Evolutionary conservation across 2,113 vertebrate genomes (phyloP), one percentile per base, ranked within the genome.

Genomic region (Sylvietta virens): DNA sequence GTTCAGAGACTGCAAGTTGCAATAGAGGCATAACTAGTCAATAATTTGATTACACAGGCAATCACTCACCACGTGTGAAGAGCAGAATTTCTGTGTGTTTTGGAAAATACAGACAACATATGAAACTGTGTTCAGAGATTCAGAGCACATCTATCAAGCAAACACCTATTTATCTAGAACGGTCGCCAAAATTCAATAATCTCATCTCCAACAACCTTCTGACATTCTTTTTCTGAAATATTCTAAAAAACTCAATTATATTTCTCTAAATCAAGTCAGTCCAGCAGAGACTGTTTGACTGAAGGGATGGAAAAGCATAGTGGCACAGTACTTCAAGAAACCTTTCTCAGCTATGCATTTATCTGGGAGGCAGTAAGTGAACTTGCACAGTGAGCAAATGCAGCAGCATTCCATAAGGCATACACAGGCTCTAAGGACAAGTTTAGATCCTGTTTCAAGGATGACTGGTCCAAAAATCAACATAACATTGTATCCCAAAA

Each of bases 31-130:
- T 42, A 88, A 40, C 13, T 27, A 31, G 28, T 23, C 22, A 65
- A 57, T 17, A 73, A 4, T 13, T 23, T 54, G 26, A 53, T 58
- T 58, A 28, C 37, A 39, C 18, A 44, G 45, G 57, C 11, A 76
- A 82, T 6, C n/a, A 40, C n/a, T 69, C 54, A 39, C 44, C 44
- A 20, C 17, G 11, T 39, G 57, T 0, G 0, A 86, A 56, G 17
- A 65, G 9, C 2, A 67, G 24, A 88, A 80, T 6, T 40, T 62
- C 3, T 22, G 28, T 16, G 33, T 70, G 30, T 58, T 92, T 88
- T 64, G 18, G 44, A 60, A 90, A 86, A 80, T 13, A 89, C 31
- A 60, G 21, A 47, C 1, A 3, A 60, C 17, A 24, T 7, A 44
- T 26, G 88, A 72, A 73, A 19, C 50, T 60, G 6, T 27, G 22